These are phyloP conservation scores for Cynaeus angustus DNA, from an alignment of 2,888 invertebrate species.

Conservation along the genomic window DNA sequence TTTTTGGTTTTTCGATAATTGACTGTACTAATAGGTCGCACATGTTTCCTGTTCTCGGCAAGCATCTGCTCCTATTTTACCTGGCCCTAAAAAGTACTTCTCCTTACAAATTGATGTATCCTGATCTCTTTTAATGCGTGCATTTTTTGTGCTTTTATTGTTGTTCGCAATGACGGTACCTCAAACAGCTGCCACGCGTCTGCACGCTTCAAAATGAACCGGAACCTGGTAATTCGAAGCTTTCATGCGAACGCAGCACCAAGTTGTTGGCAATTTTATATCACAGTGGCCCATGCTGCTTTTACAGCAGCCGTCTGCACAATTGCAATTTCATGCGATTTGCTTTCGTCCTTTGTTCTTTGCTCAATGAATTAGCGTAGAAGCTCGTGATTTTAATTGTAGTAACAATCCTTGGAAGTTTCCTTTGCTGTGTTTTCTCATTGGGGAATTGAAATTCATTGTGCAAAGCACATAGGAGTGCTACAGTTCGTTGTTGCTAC, in stretches of 20 bases:
- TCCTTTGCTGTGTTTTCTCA: not conserved
- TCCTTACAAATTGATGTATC: conserved; percentile 21
- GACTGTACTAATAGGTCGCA: conserved; percentile 40
- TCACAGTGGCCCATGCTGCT: not conserved
- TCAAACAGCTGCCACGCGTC: conserved; percentile 57
- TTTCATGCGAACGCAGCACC: conserved; percentile 32
- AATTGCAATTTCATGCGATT: conserved; percentile 23
- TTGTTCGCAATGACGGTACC: conserved; percentile 20
- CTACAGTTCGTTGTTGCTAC: too few relatives aligned
- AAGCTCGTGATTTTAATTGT: conserved; percentile 8
- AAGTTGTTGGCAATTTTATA: conserved; percentile 33
- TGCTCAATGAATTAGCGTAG: not conserved
- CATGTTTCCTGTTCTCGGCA: conserved; percentile 48
- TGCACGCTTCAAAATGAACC: conserved; percentile 48
- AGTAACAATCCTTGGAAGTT: not conserved
- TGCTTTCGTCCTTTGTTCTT: conserved; percentile 18
- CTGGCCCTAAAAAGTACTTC: conserved; percentile 42
- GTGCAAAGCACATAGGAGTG: not conserved
- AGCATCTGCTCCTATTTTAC: conserved; percentile 49
- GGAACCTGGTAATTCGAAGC: conserved; percentile 48
- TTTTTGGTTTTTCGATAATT: conserved; percentile 28
- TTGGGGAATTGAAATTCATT: not conserved
- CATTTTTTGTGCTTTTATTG: conserved; percentile 41
- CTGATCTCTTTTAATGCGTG: conserved; percentile 39
- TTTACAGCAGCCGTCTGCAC: conserved; percentile 3